Evolutionary conservation across 2,888 invertebrate species (phyloP).

Genomic region (Pammene fasciana): DNA sequence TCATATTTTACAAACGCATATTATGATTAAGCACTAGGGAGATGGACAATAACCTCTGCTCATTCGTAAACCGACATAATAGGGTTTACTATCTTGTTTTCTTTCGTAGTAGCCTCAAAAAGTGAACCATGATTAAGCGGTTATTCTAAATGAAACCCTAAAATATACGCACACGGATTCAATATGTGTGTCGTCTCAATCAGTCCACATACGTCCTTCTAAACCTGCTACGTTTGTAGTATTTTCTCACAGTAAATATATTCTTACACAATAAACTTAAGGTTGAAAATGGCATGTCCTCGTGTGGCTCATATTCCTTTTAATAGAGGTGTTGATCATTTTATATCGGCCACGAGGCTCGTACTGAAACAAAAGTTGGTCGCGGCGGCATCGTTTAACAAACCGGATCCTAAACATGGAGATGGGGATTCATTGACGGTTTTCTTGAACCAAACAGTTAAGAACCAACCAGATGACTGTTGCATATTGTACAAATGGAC

Average conservation of each 20-base stretch:
- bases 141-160: background rate
- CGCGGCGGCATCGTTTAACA: conserved; percentile 63
- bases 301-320: conserved; percentile 15
- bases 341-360: conserved; percentile 62
- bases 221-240: background rate
- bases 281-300: background rate
- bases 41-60: conserved; percentile 51
- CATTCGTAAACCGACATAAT: conserved; percentile 53
- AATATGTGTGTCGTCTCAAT: background rate
- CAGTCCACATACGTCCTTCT: conserved; percentile 5
- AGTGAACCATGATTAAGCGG: background rate
- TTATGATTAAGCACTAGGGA: conserved; percentile 42
- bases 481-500: background rate
- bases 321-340: conserved; percentile 18
- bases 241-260: background rate
- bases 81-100: conserved; percentile 52
- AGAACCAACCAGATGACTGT: conserved; percentile 11
- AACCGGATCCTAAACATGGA: conserved; percentile 62
- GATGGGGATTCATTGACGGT: conserved; percentile 65
- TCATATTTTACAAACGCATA: conserved; percentile 26
- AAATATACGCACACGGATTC: background rate
- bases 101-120: conserved; percentile 41
- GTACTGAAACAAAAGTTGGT: conserved; percentile 71
- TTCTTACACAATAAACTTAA: background rate
- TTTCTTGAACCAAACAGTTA: conserved; percentile 39